Conservation (phyloP, 2,888 invertebrate species). For the Nymphalis urticae region DNA sequence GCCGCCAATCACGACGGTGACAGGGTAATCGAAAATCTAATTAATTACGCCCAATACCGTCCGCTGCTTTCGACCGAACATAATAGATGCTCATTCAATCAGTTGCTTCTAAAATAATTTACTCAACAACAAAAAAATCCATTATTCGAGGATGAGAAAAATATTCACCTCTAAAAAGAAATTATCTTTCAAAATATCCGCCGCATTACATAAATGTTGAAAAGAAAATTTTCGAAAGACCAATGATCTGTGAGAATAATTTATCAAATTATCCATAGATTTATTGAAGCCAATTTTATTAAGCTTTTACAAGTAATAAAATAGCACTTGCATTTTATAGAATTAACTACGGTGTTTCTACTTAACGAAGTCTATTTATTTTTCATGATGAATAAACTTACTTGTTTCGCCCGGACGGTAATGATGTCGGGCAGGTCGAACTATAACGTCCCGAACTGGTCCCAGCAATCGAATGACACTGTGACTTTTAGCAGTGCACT, state of each 20-base stretch:
- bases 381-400: constrained; percentile 55
- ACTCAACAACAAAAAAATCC: constrained; percentile 4
- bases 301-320: neutral
- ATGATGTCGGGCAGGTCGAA: constrained; percentile 83
- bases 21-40: constrained; percentile 37
- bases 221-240: neutral
- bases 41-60: constrained; percentile 40
- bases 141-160: constrained; percentile 5
- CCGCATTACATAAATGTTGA: neutral
- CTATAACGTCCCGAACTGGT: constrained; percentile 84
- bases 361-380: neutral
- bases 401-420: constrained; percentile 84
- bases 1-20: constrained; percentile 33
- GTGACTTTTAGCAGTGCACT: constrained; percentile 82
- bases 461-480: constrained; percentile 84
- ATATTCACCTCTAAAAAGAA: neutral
- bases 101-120: constrained; percentile 18
- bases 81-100: constrained; percentile 31
- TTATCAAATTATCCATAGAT: neutral
- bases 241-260: constrained; percentile 2
- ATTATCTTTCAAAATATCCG: neutral
- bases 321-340: neutral
- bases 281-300: neutral
- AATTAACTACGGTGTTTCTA: neutral
- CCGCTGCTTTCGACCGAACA: constrained; percentile 22